Base-by-base conservation (phyloP, 2,797 vertebrate genomes). In the Eleutherodactylus coqui region DNA sequence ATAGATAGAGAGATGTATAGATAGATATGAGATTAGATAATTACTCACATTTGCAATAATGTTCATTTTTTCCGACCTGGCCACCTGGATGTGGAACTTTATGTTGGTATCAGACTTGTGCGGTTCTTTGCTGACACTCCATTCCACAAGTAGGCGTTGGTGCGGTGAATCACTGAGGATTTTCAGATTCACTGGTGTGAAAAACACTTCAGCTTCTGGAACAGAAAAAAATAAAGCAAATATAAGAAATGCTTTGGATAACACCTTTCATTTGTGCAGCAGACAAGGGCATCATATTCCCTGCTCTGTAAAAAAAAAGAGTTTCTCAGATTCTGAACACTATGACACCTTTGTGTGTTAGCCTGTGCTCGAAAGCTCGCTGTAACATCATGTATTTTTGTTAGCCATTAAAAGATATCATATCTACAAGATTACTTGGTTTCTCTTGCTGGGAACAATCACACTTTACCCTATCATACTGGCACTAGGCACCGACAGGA, bases 61-160 rank as follows among this genome's bases (percentile, higher is more conserved):
- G 55, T 79, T 73, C 51, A 17, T 88, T 51, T 79, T 86, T 55
- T 86, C 19, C 0, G 19, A 43, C 87, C 36, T 89, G 86, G 13
- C 38, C 62, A 95, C 89, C 85, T 95, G 80, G 86, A 95, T 92
- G 86, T 94, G 91, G 89, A 94, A 95, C 58, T 83, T 49, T 79
- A 94, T 90, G 21, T 91, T 64, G 49, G 90, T 80, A 67, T 90
- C 84, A 86, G 89, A 83, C 14, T 87, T 73, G 29, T 88, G 77
- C 0, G 83, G 67, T 84, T 86, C 19, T 8, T 47, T 85, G 60
- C 2, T 85, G 84, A 95, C 80, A 32, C 86, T 88, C 95, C 94
- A 95, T 51, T 93, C 88, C 77, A 95, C 82, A 53, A 90, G 47
- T 64, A 95, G 86, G 21, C 0, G 51, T 13, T 94, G 93, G 78